phyloP scores from a whole-genome alignment of 1,140 invertebrate genomes.

The Polypedilum vanderplanki region DNA sequence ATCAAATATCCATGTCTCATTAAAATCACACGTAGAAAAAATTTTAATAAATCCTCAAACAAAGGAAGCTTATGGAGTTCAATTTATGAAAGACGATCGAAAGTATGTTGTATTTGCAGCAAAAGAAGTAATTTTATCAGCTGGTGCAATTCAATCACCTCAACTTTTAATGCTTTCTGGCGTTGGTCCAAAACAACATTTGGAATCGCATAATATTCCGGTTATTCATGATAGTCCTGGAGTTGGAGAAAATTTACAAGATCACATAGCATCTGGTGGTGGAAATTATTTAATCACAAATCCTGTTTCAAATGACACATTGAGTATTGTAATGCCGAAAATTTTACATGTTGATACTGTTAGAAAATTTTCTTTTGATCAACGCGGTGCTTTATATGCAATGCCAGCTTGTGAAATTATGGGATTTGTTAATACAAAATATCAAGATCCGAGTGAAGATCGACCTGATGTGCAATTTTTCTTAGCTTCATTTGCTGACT shows the following conservation, averaged over 20 bases:
- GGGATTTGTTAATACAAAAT: constrained; percentile 69
- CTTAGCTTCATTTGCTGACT: constrained; percentile 60
- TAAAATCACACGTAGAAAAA: constrained; percentile 57
- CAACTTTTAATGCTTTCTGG: constrained; percentile 77
- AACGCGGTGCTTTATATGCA: constrained; percentile 56
- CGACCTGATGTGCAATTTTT: constrained; percentile 75
- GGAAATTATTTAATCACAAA: constrained; percentile 52
- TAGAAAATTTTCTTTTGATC: constrained; percentile 49
- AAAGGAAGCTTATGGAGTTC: constrained; percentile 54
- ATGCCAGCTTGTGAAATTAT: constrained; percentile 64
- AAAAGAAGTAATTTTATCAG: constrained; percentile 65
- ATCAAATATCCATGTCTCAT: constrained; percentile 64
- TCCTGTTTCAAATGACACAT: constrained; percentile 43
- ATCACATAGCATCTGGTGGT: constrained; percentile 61
- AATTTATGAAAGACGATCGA: constrained; percentile 49
- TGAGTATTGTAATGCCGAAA: constrained; percentile 55
- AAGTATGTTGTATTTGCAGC: constrained; percentile 47
- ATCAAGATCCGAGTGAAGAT: constrained; percentile 53
- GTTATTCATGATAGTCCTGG: constrained; percentile 51
- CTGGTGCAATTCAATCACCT: constrained; percentile 64
- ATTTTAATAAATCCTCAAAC: constrained; percentile 52
- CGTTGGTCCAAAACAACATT: constrained; percentile 56
- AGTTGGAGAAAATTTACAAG: constrained; percentile 74
- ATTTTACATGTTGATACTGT: constrained; percentile 48
- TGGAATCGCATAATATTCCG: constrained; percentile 49